Evolutionary conservation across 1,140 invertebrate species (phyloP).

Genomic region (Limonius californicus): DNA sequence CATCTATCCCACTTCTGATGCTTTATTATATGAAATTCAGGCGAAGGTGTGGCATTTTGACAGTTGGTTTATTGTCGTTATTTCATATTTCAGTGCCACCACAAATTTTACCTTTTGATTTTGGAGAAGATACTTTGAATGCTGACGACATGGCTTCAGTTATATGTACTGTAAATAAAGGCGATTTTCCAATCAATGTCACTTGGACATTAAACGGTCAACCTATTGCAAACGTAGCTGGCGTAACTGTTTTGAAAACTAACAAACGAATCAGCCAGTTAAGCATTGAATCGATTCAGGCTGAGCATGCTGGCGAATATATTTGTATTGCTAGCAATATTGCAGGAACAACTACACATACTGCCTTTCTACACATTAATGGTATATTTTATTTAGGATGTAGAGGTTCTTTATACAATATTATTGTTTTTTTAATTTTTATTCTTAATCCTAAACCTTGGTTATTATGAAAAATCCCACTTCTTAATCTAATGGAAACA

Average conservation of each 20-base stretch:
- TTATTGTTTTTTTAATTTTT: no score
- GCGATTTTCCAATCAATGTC: conserved; percentile 64
- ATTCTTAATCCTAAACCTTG: no score
- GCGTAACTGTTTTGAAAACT: conserved; percentile 45
- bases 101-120: conserved; percentile 53
- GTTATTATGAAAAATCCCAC: no score
- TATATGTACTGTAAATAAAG: conserved; percentile 65
- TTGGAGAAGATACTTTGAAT: conserved; percentile 54
- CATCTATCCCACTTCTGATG: no score
- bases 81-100: conserved; percentile 47
- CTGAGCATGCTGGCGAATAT: conserved; percentile 64
- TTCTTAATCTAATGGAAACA: no score
- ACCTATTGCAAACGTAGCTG: conserved; percentile 40
- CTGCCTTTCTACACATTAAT: conserved; percentile 58
- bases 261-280: conserved; percentile 47
- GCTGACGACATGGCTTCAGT: conserved; percentile 65
- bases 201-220: conserved; percentile 57
- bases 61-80: neutral
- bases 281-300: conserved; percentile 53
- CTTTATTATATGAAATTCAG: no score
- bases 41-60: no score
- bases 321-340: conserved; percentile 63
- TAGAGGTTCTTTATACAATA: no score
- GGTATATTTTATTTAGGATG: conserved; percentile 39
- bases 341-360: conserved; percentile 58